phyloP scores from a whole-genome alignment of 2,797 vertebrate genomes.

The Hylomyscus alleni region DNA sequence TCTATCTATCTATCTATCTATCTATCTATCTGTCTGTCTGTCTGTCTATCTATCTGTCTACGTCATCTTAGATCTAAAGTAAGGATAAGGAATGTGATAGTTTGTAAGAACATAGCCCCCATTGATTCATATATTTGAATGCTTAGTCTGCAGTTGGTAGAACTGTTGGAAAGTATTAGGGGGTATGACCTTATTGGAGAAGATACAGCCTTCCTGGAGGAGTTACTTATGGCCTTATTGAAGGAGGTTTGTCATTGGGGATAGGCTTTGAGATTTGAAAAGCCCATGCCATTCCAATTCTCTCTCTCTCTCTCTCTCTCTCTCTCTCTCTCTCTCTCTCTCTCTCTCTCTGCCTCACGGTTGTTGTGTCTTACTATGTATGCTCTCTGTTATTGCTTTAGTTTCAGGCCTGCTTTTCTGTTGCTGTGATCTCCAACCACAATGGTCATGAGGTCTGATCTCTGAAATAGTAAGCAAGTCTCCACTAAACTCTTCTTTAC shows the following conservation, averaged over 20 bases:
- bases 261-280: background rate
- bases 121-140: background rate
- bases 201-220: background rate
- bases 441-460: background rate
- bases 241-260: background rate
- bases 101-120: background rate
- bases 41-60: background rate
- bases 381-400: background rate
- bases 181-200: background rate
- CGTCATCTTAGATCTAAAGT: background rate
- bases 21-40: background rate
- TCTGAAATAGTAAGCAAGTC: background rate
- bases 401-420: background rate
- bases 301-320: background rate
- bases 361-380: background rate
- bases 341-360: background rate
- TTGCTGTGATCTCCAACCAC: background rate
- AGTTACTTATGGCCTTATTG: background rate
- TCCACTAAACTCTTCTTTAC: background rate
- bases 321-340: background rate
- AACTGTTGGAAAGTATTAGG: background rate
- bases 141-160: background rate
- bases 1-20: too few species aligned
- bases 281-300: background rate
- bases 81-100: background rate